Conservation (phyloP, 1,140 invertebrate species). For the Rhyacophila brunnea region DNA sequence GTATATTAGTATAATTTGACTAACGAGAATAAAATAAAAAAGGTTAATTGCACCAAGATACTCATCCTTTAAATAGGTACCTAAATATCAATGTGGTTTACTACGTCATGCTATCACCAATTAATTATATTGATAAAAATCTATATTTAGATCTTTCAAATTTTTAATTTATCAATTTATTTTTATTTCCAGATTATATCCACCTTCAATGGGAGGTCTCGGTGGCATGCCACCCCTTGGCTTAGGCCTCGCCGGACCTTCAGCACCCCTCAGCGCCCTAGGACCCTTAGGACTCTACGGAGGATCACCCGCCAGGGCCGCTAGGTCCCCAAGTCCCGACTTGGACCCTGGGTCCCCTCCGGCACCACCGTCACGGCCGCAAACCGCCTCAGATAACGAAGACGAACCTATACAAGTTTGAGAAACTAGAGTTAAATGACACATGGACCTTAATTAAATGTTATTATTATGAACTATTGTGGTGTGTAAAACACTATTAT, state of each 20-base stretch:
- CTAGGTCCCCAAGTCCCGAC: conserved; percentile 30
- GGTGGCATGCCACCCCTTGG: conserved; percentile 40
- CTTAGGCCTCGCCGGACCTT: conserved; percentile 62
- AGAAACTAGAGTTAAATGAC: neutral
- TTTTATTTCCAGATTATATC: conserved; percentile 50
- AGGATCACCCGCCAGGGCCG: conserved; percentile 29
- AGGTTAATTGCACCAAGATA: too few species aligned
- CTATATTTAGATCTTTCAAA: too few species aligned
- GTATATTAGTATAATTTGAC: too few species aligned
- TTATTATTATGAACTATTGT: too few species aligned
- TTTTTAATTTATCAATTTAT: conserved; percentile 1
- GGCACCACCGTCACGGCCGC: conserved; percentile 37
- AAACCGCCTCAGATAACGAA: conserved; percentile 58
- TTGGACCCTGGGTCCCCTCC: conserved; percentile 46
- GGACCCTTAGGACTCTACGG: conserved; percentile 40
- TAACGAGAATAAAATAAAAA: too few species aligned
- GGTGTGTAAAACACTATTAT: too few species aligned
- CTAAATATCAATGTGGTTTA: too few species aligned
- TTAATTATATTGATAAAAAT: too few species aligned
- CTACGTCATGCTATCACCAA: too few species aligned
- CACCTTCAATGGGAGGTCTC: conserved; percentile 59
- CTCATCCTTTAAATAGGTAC: too few species aligned
- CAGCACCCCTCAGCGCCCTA: conserved; percentile 53
- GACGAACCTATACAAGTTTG: conserved; percentile 44
- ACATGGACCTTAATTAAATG: too few species aligned